Evolutionary conservation across 2,113 vertebrate species (phyloP).

Genomic region (Cochlearius cochlearius): DNA sequence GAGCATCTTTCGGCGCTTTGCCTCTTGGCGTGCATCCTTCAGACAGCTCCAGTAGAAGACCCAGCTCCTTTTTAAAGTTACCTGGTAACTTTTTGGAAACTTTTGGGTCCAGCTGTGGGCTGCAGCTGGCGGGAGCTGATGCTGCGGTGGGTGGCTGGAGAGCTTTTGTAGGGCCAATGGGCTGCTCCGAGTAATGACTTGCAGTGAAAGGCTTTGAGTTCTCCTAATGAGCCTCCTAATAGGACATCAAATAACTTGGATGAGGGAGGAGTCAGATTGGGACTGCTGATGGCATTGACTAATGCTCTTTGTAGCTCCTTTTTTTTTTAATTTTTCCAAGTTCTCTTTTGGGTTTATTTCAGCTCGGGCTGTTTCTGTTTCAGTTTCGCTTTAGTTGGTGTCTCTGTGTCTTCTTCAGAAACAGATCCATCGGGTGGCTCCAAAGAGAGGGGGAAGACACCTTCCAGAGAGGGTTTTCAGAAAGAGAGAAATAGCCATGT

Average conservation of each 20-base stretch:
- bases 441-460: neutral
- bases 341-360: neutral
- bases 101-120: neutral
- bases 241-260: neutral
- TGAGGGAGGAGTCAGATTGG: slow-evolving; percentile 9
- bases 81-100: fast-evolving
- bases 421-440: neutral
- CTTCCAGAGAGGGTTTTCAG: neutral
- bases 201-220: neutral
- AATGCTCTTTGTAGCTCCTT: neutral
- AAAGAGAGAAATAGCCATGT: neutral
- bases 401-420: neutral
- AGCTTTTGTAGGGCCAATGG: neutral
- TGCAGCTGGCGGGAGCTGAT: neutral
- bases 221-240: slow-evolving; percentile 42
- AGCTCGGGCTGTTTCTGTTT: neutral
- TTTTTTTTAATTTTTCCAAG: neutral
- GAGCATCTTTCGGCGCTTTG: neutral
- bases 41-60: fast-evolving
- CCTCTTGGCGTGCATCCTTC: fast-evolving
- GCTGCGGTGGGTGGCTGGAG: neutral
- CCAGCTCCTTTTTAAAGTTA: fast-evolving
- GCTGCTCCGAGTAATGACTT: neutral
- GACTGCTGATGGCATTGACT: neutral
- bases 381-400: neutral